These are phyloP conservation scores for Platyrinchus mystaceus DNA, from an alignment of 2,797 vertebrate genomes.

Conservation along the genomic window DNA sequence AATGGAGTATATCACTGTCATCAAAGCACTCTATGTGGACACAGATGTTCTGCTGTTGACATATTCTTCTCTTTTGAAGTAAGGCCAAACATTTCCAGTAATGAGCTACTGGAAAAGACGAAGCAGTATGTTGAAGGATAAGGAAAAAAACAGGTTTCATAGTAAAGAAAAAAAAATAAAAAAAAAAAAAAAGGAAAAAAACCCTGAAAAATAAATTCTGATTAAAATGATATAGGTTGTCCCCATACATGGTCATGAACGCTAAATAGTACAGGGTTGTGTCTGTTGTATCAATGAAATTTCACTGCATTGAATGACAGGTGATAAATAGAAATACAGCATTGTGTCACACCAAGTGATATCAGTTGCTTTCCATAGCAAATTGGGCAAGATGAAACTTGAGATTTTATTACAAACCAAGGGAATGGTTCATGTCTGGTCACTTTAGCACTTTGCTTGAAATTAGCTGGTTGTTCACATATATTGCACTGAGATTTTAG, in stretches of 20 bases:
- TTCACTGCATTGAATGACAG: not conserved
- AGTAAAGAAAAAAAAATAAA: not conserved
- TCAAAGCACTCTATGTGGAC: slow-evolving; percentile 42
- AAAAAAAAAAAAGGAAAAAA: not conserved
- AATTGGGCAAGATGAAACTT: not conserved
- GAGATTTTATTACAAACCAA: not conserved
- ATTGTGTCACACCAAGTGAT: not conserved
- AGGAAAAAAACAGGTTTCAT: not conserved
- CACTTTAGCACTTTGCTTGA: not conserved
- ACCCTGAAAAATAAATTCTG: not conserved
- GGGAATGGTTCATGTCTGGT: not conserved
- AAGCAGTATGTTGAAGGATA: not conserved
- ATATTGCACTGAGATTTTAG: not conserved
- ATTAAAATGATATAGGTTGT: not conserved
- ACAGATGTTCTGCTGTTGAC: slow-evolving; percentile 60
- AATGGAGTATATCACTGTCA: slow-evolving; percentile 58
- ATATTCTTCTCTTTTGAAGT: slow-evolving; percentile 53
- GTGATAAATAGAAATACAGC: not conserved
- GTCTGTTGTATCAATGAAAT: not conserved
- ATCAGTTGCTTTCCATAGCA: not conserved
- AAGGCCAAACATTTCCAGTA: slow-evolving; percentile 44
- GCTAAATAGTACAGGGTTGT: not conserved
- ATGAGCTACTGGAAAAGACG: slow-evolving; percentile 25
- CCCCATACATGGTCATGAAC: fast-evolving
- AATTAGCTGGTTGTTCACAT: not conserved